Percentiles rank a stretch among this genome's conserved stretches.
Conservation (phyloP, 2,797 vertebrate species). For the Lagorchestes hirsutus region DNA sequence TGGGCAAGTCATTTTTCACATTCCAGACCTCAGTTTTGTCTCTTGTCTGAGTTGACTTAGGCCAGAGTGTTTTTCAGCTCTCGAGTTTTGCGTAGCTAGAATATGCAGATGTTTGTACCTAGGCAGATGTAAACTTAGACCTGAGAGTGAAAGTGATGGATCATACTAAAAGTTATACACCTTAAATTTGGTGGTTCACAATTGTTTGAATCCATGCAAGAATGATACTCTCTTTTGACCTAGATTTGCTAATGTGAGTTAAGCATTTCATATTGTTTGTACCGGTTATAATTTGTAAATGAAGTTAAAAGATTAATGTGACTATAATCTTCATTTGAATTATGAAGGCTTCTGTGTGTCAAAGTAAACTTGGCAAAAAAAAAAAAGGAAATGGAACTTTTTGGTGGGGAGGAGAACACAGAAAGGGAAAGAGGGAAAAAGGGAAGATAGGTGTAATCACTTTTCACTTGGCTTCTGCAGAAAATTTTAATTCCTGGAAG, state of each 20-base stretch:
- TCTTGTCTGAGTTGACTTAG: background rate
- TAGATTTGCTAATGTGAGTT: background rate
- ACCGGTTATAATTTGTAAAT: background rate
- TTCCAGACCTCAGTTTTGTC: background rate
- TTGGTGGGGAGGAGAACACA: slow-evolving; percentile 41
- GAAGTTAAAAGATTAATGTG: background rate
- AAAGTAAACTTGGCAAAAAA: slow-evolving; percentile 37
- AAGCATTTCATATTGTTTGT: background rate
- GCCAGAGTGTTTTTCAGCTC: background rate
- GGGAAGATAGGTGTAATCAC: background rate
- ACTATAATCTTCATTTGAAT: slow-evolving; percentile 42
- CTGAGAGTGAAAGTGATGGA: background rate
- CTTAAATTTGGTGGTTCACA: background rate
- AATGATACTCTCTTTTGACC: background rate
- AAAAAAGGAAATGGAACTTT: slow-evolving; percentile 22
- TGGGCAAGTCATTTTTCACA: background rate
- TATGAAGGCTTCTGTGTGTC: slow-evolving; percentile 46
- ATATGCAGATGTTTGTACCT: background rate
- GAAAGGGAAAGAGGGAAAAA: slow-evolving; percentile 53
- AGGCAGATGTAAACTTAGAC: background rate
- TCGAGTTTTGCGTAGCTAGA: background rate
- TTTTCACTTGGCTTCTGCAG: slow-evolving; percentile 7
- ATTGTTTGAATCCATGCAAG: background rate
- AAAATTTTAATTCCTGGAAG: slow-evolving; percentile 53
- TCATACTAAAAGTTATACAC: background rate